Evolutionary conservation across 2,888 invertebrate species (phyloP).

Genomic region (Cheilosia soror): DNA sequence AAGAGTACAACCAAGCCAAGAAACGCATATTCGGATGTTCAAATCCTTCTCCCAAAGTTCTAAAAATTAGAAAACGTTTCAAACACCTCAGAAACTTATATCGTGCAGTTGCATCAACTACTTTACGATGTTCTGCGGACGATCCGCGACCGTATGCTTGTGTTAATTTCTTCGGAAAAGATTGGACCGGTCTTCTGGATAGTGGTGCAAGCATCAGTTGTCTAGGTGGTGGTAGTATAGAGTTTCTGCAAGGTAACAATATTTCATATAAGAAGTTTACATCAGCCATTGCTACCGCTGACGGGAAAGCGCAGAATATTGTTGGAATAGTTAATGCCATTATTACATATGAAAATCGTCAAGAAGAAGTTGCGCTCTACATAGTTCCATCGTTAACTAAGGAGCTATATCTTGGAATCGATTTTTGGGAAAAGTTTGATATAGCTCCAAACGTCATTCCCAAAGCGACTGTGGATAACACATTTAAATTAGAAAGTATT

Average conservation of each 20-base stretch:
- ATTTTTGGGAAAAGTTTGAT: constrained; percentile 21
- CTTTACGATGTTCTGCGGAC: neutral
- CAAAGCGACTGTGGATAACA: neutral
- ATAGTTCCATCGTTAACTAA: neutral
- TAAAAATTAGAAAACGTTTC: neutral
- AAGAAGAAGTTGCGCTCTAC: neutral
- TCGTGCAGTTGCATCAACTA: constrained; percentile 12
- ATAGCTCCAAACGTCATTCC: constrained; percentile 5
- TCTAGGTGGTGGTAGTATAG: neutral
- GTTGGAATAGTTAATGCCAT: neutral
- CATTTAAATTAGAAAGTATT: neutral
- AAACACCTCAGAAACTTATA: neutral
- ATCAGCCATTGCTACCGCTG: neutral
- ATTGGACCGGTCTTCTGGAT: neutral
- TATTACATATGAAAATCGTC: neutral
- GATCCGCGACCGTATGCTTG: constrained; percentile 4
- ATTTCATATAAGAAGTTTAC: neutral
- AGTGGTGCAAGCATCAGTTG: constrained; percentile 5
- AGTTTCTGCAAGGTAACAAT: neutral
- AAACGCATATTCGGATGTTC: neutral
- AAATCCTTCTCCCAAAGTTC: neutral
- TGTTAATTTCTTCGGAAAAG: neutral
- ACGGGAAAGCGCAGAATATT: neutral
- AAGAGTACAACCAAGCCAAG: neutral
- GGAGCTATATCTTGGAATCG: neutral